Evolutionary conservation across 2,797 vertebrate species (phyloP).

Genomic region (Urophycis tenuis): DNA sequence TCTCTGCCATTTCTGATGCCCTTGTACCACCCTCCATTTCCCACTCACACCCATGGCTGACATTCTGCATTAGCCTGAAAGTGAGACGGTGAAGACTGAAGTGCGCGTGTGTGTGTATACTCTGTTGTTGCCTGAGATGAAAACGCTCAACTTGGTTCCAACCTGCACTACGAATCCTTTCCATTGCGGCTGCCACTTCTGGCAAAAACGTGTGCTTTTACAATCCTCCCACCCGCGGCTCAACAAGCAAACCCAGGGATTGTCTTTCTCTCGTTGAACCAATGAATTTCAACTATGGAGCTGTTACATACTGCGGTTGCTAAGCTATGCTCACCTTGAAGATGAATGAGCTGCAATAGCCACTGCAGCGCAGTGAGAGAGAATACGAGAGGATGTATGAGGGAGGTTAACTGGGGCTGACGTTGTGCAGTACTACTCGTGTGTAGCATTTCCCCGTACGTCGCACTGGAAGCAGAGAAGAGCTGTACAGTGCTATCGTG

Average conservation of each 20-base stretch:
- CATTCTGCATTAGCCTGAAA: not conserved
- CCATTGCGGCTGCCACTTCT: not conserved
- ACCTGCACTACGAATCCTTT: not conserved
- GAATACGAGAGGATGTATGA: not conserved
- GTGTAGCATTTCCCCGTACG: not conserved
- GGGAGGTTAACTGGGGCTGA: not conserved
- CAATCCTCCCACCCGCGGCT: not conserved
- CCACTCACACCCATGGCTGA: not conserved
- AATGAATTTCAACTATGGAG: not conserved
- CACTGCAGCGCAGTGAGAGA: slow-evolving; percentile 24
- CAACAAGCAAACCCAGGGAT: not conserved
- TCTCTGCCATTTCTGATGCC: slow-evolving; percentile 16
- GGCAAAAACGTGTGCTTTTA: not conserved
- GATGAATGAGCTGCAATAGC: slow-evolving; percentile 30
- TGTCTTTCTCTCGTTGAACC: not conserved
- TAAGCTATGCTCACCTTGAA: slow-evolving; percentile 25
- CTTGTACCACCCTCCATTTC: not conserved
- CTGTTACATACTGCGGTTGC: not conserved
- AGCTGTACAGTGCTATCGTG: not conserved
- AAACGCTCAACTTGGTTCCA: not conserved
- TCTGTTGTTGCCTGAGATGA: not conserved
- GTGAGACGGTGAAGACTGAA: not conserved
- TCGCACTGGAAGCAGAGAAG: slow-evolving; percentile 4
- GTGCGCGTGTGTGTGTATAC: slow-evolving; percentile 7
- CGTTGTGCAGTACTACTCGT: not conserved